These are phyloP conservation scores for Brachypalpus laphriformis DNA, from an alignment of 2,888 invertebrate species.

Conservation along the genomic window DNA sequence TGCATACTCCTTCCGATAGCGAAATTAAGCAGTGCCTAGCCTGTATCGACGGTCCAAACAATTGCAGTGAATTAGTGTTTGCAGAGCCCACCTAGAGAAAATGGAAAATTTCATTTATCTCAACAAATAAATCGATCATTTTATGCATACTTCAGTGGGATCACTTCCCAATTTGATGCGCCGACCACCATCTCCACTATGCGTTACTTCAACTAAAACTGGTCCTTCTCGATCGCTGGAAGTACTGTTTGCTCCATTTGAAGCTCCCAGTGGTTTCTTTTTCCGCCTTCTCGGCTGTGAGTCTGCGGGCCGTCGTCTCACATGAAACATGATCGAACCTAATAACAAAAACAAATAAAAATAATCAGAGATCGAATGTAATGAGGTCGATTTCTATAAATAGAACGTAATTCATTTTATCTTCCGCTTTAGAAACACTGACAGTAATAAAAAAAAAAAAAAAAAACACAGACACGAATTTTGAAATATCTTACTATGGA, in stretches of 20 bases:
- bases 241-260: slow-evolving; percentile 84
- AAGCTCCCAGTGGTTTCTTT: slow-evolving; percentile 87
- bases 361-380: neutral
- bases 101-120: neutral
- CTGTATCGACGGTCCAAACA: slow-evolving; percentile 95
- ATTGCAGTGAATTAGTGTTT: slow-evolving; percentile 90
- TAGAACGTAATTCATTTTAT: neutral
- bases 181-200: slow-evolving; percentile 85
- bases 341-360: slow-evolving; percentile 46
- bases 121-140: neutral
- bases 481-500: slow-evolving; percentile 6
- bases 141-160: slow-evolving; percentile 86
- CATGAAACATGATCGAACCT: slow-evolving; percentile 98
- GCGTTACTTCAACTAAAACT: slow-evolving; percentile 85
- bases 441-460: neutral
- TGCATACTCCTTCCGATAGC: slow-evolving; percentile 95
- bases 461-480: neutral
- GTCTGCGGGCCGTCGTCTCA: slow-evolving; percentile 95
- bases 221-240: slow-evolving; percentile 88
- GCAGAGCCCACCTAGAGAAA: slow-evolving; percentile 87
- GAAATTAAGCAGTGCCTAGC: slow-evolving; percentile 97
- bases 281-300: slow-evolving; percentile 94
- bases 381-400: slow-evolving; percentile 18
- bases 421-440: neutral
- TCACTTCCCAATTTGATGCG: slow-evolving; percentile 86